phyloP scores from a whole-genome alignment of 2,113 vertebrate genomes.

The rat (Rattus norvegicus) region DNA sequence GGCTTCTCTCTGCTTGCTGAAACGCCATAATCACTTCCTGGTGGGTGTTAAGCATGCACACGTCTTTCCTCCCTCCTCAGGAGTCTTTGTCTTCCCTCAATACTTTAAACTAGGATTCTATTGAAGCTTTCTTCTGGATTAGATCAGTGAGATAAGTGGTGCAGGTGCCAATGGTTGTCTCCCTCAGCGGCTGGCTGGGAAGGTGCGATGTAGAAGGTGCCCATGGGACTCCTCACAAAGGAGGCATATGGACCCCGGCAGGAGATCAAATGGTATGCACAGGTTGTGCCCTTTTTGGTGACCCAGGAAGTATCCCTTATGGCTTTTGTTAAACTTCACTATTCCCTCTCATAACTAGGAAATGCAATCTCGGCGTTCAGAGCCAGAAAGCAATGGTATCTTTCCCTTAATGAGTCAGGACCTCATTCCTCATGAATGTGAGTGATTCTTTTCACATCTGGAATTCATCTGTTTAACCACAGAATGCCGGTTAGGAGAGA shows the following conservation, averaged over 20 bases:
- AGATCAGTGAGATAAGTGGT: background rate
- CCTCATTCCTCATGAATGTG: slow-evolving; percentile 68
- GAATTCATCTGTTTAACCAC: slow-evolving; percentile 80
- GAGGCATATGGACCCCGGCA: background rate
- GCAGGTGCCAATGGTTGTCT: background rate
- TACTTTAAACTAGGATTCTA: background rate
- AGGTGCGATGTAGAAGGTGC: background rate
- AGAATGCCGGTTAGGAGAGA: slow-evolving; percentile 72
- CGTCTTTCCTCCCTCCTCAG: background rate
- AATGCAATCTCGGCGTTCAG: slow-evolving; percentile 66
- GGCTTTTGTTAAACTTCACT: slow-evolving; percentile 63
- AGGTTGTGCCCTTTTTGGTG: slow-evolving; percentile 55
- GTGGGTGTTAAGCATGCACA: background rate
- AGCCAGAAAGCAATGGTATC: slow-evolving; percentile 74
- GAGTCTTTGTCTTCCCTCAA: background rate
- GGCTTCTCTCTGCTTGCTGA: background rate
- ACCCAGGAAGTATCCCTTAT: slow-evolving; percentile 69
- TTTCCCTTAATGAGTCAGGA: slow-evolving; percentile 70
- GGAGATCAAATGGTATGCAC: slow-evolving; percentile 10
- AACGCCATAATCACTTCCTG: background rate
- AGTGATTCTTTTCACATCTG: slow-evolving; percentile 79
- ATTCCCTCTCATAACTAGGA: slow-evolving; percentile 58
- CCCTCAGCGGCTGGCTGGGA: background rate
- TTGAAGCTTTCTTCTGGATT: background rate
- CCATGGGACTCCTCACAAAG: background rate